A percentile compares a stretch with the other conserved stretches of the same genome.
These are phyloP conservation scores for Megamerina dolium DNA, from an alignment of 2,888 invertebrate genomes.

Conservation along the genomic window DNA sequence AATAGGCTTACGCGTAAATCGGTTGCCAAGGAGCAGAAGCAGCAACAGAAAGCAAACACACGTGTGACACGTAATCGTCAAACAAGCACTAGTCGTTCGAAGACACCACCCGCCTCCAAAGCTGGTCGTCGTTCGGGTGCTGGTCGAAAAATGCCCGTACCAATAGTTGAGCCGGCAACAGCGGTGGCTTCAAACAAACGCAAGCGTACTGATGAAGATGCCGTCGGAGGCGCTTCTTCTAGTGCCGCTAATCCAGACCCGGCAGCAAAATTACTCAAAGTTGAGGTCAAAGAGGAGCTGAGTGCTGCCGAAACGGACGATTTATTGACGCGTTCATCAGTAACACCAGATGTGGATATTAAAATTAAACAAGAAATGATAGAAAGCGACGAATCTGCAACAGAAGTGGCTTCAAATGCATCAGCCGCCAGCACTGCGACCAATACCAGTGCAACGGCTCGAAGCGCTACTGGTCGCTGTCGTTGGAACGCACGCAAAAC, in stretches of 20 bases:
- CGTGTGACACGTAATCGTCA: slow-evolving; percentile 40
- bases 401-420: slow-evolving; percentile 21
- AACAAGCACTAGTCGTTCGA: slow-evolving; percentile 24
- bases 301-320: slow-evolving; percentile 11
- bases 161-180: slow-evolving; percentile 22
- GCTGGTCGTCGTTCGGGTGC: slow-evolving; percentile 19
- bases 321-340: neutral
- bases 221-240: slow-evolving; percentile 4
- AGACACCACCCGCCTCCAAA: slow-evolving; percentile 23
- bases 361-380: slow-evolving; percentile 37
- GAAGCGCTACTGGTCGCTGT: slow-evolving; percentile 27
- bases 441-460: slow-evolving; percentile 12
- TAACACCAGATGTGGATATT: slow-evolving; percentile 13
- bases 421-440: slow-evolving; percentile 11
- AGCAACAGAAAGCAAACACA: slow-evolving; percentile 34
- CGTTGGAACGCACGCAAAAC: slow-evolving; percentile 21
- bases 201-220: slow-evolving; percentile 34
- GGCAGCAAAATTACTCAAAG: slow-evolving; percentile 32
- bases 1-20: slow-evolving; percentile 45
- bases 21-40: slow-evolving; percentile 31
- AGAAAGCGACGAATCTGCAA: slow-evolving; percentile 25
- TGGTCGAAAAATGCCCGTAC: slow-evolving; percentile 20
- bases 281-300: slow-evolving; percentile 25
- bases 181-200: no score
- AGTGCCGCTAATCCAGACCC: slow-evolving; percentile 22